A percentile compares a stretch with the other conserved stretches of the same genome.
phyloP scores from a whole-genome alignment of 2,113 vertebrate genomes.

The Syngnathus scovelli region DNA sequence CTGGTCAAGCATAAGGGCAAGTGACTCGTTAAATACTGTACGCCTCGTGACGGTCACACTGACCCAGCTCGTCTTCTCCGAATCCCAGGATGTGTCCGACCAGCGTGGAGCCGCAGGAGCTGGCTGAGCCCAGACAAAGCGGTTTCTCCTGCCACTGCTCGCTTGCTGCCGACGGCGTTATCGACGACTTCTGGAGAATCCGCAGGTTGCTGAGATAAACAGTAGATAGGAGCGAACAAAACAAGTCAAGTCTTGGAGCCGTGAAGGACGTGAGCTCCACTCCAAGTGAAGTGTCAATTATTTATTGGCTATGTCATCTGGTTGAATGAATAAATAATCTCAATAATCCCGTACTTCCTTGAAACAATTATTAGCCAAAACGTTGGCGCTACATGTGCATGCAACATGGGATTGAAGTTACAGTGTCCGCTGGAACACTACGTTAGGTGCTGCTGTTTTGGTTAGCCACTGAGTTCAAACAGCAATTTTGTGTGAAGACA shows the following conservation, averaged over 20 bases:
- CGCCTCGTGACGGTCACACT: conserved; percentile 29
- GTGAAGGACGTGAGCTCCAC: neutral
- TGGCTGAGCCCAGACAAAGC: conserved; percentile 83
- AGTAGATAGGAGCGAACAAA: neutral
- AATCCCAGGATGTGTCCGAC: conserved; percentile 91
- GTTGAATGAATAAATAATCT: neutral
- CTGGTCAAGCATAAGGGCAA: neutral
- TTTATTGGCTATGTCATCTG: too few relatives aligned
- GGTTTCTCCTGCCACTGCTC: conserved; percentile 93
- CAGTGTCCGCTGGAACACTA: neutral
- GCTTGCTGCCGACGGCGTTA: conserved; percentile 65
- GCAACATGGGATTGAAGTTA: too few relatives aligned
- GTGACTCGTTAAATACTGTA: neutral
- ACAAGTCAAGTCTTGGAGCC: neutral
- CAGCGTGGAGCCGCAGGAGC: conserved; percentile 82
- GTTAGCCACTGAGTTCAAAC: neutral
- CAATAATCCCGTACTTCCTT: too few relatives aligned
- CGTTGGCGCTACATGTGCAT: too few relatives aligned
- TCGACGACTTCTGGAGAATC: conserved; percentile 84
- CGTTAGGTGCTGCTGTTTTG: neutral
- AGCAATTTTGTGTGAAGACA: neutral
- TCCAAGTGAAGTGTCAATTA: too few relatives aligned
- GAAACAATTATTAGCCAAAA: too few relatives aligned
- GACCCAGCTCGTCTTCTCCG: conserved; percentile 96
- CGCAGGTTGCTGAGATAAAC: conserved; percentile 81